Evolutionary conservation across 2,113 vertebrate genomes (phyloP), one percentile per base, ranked within the genome.

Genomic region (Trogon melanurus): DNA sequence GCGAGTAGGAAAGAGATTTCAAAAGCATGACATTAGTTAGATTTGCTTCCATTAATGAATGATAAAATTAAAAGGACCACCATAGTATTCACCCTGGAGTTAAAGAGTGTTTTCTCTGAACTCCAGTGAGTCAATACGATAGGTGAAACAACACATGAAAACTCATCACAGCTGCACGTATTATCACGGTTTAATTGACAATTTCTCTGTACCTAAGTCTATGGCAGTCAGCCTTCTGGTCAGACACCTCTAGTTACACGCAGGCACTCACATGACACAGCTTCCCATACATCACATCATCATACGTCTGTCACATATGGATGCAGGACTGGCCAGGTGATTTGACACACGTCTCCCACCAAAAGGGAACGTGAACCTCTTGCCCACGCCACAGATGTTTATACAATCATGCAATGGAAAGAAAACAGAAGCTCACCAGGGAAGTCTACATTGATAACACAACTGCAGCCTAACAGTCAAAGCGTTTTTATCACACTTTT

Each of bases 11-110:
- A 11, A 75, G 22, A 66, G 15, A 87, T 89, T 94, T 97, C 62
- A 92, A 73, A 96, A 96, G 81, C 47, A 54, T 38, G 60, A 71
- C 67, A 65, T 54, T 65, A 67, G 73, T 91, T 88, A 83, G 51
- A 57, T 66, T 91, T 95, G 89, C 88, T 73, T 85, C 27, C 62
- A 87, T 56, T 70, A 88, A 92, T 0, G 6, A 85, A 3, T 0
- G 4, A 60, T 51, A 66, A 70, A 91, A 74, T 69, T 50, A 58
- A 61, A 89, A 91, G 50, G 60, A 70, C 50, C 38, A 54, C n/a
- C 41, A 62, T 18, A 53, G 10, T 44, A 71, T 69, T 78, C 61
- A 84, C 11, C 67, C 89, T 41, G 30, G 21, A 79, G 18, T 19
- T 70, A 64, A 64, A 66, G 8, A 54, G 5, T 11, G 5, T 48